Percentiles rank a stretch among this genome's conserved stretches.
Conservation (phyloP, 2,113 vertebrate species). For the Catagonus wagneri region DNA sequence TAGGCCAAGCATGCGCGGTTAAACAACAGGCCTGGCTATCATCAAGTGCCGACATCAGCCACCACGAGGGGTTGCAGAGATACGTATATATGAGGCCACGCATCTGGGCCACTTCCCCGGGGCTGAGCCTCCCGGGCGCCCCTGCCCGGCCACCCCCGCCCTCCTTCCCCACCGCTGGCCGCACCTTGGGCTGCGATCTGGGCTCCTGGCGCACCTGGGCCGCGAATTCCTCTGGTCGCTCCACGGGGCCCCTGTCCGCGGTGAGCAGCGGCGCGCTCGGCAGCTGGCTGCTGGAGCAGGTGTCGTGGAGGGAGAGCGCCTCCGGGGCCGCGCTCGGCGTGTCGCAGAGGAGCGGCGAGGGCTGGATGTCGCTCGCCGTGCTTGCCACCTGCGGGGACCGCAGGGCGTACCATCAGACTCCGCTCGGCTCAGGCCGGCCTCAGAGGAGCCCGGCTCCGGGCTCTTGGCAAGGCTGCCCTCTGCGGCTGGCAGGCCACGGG, state of each 20-base stretch:
- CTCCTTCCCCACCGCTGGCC: constrained; percentile 61
- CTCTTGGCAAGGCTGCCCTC: background rate
- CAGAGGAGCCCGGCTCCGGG: background rate
- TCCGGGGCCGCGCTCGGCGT: constrained; percentile 75
- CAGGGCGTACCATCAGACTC: constrained; percentile 82
- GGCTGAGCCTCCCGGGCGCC: background rate
- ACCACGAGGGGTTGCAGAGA: background rate
- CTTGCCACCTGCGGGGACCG: constrained; percentile 84
- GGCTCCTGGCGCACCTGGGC: constrained; percentile 77
- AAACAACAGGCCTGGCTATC: background rate
- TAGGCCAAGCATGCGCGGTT: background rate
- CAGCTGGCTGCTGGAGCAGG: constrained; percentile 78
- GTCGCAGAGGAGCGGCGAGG: constrained; percentile 72
- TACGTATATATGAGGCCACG: background rate
- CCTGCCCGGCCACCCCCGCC: constrained; percentile 68
- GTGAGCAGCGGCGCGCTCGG: constrained; percentile 72
- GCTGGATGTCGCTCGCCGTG: constrained; percentile 78
- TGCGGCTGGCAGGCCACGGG: background rate
- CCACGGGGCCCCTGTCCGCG: constrained; percentile 78
- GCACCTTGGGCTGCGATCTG: constrained; percentile 83
- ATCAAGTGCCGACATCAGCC: background rate
- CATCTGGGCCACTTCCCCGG: background rate
- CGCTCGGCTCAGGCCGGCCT: constrained; percentile 46
- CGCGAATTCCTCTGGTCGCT: constrained; percentile 80
- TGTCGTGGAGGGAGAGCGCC: constrained; percentile 78